phyloP scores from a whole-genome alignment of 1,140 invertebrate genomes.

The Artemia franciscana region DNA sequence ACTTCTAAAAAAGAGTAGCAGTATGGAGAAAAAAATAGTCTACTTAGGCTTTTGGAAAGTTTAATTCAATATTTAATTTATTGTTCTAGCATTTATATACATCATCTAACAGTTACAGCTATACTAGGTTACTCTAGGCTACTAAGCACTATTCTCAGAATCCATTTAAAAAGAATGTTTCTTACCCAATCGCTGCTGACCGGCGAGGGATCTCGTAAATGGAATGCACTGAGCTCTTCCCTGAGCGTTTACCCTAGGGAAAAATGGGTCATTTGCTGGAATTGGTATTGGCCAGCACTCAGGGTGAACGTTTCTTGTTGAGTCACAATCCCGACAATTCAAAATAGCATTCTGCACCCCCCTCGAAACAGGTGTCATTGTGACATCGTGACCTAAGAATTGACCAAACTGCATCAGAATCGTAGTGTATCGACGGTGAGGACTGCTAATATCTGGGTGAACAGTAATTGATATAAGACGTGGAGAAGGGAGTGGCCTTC shows the following conservation, averaged over 20 bases:
- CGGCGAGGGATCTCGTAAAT: constrained; percentile 73
- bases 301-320: constrained; percentile 53
- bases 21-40: no score
- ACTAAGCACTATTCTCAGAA: no score
- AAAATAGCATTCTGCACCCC: constrained; percentile 29
- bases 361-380: constrained; percentile 71
- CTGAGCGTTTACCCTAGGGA: constrained; percentile 51
- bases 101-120: no score
- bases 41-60: no score
- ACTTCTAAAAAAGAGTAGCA: no score
- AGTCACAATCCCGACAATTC: constrained; percentile 60
- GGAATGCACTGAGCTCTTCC: constrained; percentile 67
- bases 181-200: constrained; percentile 43
- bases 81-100: no score
- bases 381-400: constrained; percentile 74
- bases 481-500: constrained; percentile 47
- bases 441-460: constrained; percentile 64
- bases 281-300: constrained; percentile 72
- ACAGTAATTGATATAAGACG: constrained; percentile 57
- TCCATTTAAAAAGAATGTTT: neutral
- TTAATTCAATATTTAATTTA: no score
- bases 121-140: no score
- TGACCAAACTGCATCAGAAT: constrained; percentile 79
- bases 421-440: constrained; percentile 62
- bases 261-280: constrained; percentile 56